Conservation (phyloP, 2,113 vertebrate genomes). For the Beaufortia kweichowensis region DNA sequence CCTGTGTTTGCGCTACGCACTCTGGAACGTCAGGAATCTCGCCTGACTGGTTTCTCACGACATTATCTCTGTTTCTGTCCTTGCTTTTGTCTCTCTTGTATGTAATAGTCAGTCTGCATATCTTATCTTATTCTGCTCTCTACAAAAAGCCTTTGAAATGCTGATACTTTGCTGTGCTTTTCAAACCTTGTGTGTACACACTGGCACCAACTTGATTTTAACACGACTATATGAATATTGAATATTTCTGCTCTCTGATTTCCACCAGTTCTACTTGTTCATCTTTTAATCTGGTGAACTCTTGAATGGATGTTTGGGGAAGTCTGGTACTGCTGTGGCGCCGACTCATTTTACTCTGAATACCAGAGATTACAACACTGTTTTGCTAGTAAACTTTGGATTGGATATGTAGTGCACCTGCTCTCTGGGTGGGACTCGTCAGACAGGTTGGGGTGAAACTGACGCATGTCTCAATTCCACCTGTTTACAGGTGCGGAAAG, state of each 20-base stretch:
- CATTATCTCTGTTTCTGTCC: slow-evolving; percentile 33
- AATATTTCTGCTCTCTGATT: not conserved
- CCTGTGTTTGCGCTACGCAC: slow-evolving; percentile 11
- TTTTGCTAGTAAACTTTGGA: not conserved
- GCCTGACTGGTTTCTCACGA: slow-evolving; percentile 42
- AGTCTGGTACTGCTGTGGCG: not conserved
- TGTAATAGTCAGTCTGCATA: not conserved
- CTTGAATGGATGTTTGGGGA: slow-evolving; percentile 12
- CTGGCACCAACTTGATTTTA: no score
- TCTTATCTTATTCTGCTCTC: slow-evolving; percentile 2
- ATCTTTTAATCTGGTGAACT: slow-evolving; percentile 20
- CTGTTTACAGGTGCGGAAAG: slow-evolving; percentile 55
- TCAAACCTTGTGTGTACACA: not conserved
- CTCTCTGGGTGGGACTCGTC: slow-evolving; percentile 58
- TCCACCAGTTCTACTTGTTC: slow-evolving; percentile 11
- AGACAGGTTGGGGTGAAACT: slow-evolving; percentile 73
- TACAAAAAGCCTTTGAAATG: not conserved
- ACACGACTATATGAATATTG: no score
- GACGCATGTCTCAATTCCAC: slow-evolving; percentile 56
- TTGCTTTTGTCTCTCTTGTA: slow-evolving; percentile 31
- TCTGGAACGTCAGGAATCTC: slow-evolving; percentile 55
- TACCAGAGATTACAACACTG: slow-evolving; percentile 10
- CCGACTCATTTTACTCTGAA: not conserved
- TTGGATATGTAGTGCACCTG: slow-evolving; percentile 45
- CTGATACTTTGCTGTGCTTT: not conserved